These are phyloP conservation scores for Tachina fera DNA, from an alignment of 2,888 invertebrate genomes.

Conservation along the genomic window DNA sequence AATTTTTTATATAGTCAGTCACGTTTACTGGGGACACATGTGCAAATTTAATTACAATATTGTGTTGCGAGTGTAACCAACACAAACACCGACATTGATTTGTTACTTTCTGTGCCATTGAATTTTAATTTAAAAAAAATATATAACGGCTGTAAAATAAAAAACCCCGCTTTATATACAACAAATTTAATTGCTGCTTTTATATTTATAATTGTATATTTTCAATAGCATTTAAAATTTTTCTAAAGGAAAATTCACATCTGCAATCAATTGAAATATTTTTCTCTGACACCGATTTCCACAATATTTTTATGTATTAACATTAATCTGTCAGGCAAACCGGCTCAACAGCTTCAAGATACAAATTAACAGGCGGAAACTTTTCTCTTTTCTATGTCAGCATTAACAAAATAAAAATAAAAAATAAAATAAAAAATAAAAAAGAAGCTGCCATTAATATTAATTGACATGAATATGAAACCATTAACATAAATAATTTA, in stretches of 20 bases:
- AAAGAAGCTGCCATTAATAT: neutral
- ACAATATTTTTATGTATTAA: neutral
- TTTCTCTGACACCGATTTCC: conserved; percentile 4
- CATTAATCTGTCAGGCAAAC: conserved; percentile 3
- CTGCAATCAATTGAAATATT: conserved; percentile 3
- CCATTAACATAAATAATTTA: conserved; percentile 36
- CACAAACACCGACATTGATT: neutral
- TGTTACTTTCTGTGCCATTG: neutral
- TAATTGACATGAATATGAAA: conserved; percentile 19
- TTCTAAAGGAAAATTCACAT: conserved; percentile 10
- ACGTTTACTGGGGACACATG: conserved; percentile 64
- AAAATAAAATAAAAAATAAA: too few species aligned
- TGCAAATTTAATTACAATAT: conserved; percentile 66
- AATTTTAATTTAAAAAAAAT: neutral
- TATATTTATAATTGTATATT: neutral
- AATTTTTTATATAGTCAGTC: conserved; percentile 54
- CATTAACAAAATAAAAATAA: conserved; percentile 3
- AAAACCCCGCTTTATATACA: neutral
- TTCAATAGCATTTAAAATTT: too few species aligned
- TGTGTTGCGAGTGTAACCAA: neutral
- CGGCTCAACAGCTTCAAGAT: conserved; percentile 25
- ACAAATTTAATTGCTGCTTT: neutral
- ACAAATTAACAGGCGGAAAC: neutral
- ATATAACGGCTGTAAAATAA: neutral
- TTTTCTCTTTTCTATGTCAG: conserved; percentile 24